Evolutionary conservation across 2,113 vertebrate species (phyloP).

Genomic region (Rhagologus leucostigma): DNA sequence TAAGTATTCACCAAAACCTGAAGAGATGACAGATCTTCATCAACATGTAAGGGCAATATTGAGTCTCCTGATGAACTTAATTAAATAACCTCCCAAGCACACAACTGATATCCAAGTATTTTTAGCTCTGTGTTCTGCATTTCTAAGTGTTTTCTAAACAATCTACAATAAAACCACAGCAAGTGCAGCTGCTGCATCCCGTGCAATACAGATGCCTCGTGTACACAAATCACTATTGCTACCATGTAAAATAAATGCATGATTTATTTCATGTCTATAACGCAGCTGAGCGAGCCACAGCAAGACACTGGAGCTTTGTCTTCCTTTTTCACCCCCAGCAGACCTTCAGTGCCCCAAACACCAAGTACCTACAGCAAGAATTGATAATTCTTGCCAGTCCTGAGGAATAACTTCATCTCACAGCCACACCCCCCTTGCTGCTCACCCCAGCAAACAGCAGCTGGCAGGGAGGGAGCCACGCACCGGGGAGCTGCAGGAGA

Average conservation of each 20-base stretch:
- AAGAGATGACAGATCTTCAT: not conserved
- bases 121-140: not conserved
- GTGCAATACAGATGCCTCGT: accelerated
- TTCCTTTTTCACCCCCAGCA: not conserved
- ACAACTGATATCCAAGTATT: not conserved
- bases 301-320: not conserved
- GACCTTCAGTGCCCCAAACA: too few species aligned
- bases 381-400: not conserved
- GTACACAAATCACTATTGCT: not conserved
- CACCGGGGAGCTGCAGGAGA: not conserved
- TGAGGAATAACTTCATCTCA: not conserved
- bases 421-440: not conserved
- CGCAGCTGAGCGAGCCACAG: accelerated
- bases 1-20: not conserved
- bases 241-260: not conserved
- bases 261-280: not conserved
- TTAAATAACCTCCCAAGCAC: not conserved
- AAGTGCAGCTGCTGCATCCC: not conserved
- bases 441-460: not conserved
- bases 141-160: not conserved
- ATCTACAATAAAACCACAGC: not conserved
- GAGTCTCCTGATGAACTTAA: not conserved
- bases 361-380: not conserved
- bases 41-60: not conserved
- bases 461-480: accelerated